Evolutionary conservation across 2,797 vertebrate genomes (phyloP).

Genomic region (Darevskia mixta): DNA sequence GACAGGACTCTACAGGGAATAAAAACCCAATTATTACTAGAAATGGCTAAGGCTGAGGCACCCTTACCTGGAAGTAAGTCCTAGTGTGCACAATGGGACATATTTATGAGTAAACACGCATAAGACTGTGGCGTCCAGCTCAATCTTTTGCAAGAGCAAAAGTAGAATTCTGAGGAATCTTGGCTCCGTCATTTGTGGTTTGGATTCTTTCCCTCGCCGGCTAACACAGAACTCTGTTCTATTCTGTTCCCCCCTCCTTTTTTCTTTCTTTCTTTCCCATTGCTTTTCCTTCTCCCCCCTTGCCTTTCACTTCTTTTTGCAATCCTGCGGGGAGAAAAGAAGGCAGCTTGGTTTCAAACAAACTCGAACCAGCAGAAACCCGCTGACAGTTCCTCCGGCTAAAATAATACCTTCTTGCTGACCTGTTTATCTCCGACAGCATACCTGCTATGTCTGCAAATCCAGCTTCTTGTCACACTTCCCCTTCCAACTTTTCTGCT

Average conservation of each 20-base stretch:
- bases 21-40: not conserved
- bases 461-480: constrained; percentile 51
- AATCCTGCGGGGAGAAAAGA: constrained; percentile 67
- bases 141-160: constrained; percentile 34
- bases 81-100: not conserved
- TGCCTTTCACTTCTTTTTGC: constrained; percentile 57
- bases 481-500: constrained; percentile 30
- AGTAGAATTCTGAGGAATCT: constrained; percentile 38
- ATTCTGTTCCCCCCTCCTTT: constrained; percentile 26
- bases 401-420: constrained; percentile 69
- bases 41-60: not conserved
- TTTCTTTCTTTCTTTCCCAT: constrained; percentile 43
- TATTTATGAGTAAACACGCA: not conserved
- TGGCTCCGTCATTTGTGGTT: constrained; percentile 47
- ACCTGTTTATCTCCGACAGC: constrained; percentile 50
- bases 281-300: constrained; percentile 63
- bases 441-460: constrained; percentile 45
- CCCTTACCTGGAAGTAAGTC: not conserved
- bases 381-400: constrained; percentile 65
- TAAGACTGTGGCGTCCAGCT: not conserved
- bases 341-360: constrained; percentile 71
- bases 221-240: constrained; percentile 48
- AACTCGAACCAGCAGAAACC: constrained; percentile 64
- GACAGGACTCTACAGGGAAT: not conserved
- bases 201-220: constrained; percentile 32